Percentiles rank a stretch among this genome's conserved stretches.
These are phyloP conservation scores for Caenorhabditis uteleia DNA, from an alignment of 2,888 invertebrate species.

Conservation along the genomic window DNA sequence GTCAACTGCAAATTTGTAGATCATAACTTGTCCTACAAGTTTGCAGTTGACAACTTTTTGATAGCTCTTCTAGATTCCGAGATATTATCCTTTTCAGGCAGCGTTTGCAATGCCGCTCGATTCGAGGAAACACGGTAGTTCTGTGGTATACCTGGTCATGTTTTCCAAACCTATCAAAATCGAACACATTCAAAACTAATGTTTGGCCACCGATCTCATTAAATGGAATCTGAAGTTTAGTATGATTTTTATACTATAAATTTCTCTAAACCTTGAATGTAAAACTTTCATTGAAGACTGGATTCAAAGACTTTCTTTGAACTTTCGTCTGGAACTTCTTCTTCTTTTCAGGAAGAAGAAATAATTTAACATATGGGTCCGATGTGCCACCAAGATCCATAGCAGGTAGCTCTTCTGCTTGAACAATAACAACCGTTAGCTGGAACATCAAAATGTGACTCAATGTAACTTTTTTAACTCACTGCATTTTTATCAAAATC, in stretches of 20 bases:
- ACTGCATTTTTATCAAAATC: conserved; percentile 96
- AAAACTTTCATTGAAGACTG: conserved; percentile 97
- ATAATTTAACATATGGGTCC: conserved; percentile 93
- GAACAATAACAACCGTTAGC: conserved; percentile 92
- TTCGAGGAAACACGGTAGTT: too few relatives aligned
- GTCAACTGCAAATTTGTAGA: too few relatives aligned
- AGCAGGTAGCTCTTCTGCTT: conserved; percentile 95
- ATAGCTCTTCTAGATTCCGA: too few relatives aligned
- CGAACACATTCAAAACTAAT: conserved; percentile 96
- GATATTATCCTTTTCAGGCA: too few relatives aligned
- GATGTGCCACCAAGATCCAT: conserved; percentile 98
- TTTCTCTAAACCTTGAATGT: conserved; percentile 86
- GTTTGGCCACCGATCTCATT: conserved; percentile 99
- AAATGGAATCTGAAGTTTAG: conserved; percentile 81
- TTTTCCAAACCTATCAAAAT: conserved; percentile 99
- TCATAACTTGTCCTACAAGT: too few relatives aligned
- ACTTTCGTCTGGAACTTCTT: conserved; percentile 97
- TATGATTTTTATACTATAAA: not conserved
- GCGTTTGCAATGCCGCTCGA: too few relatives aligned
- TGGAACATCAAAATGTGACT: conserved; percentile 57
- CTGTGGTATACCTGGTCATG: conserved; percentile 94
- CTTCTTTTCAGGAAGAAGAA: conserved; percentile 97
- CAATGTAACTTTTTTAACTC: conserved; percentile 22
- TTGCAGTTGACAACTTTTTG: too few relatives aligned
- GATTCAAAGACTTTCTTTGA: conserved; percentile 89